A percentile compares a stretch with the other conserved stretches of the same genome.
Evolutionary conservation across 2,888 invertebrate species (phyloP).

Genomic region (Dryocosmus kuriphilus): DNA sequence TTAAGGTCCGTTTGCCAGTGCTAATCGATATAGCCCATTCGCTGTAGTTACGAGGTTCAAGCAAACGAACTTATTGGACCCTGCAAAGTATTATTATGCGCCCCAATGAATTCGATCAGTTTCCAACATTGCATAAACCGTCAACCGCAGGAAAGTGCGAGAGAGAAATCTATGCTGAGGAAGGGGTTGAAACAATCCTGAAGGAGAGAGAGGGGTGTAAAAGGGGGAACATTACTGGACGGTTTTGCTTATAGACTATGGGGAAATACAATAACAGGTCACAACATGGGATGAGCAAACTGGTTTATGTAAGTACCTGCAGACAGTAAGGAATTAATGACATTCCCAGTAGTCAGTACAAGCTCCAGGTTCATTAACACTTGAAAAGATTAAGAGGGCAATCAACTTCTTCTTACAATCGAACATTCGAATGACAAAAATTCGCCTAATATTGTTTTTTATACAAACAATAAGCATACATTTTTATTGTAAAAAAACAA

Average conservation of each 20-base stretch:
- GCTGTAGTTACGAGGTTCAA: conserved; percentile 64
- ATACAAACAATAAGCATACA: too few species aligned
- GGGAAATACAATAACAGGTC: conserved; percentile 1
- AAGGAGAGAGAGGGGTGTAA: neutral
- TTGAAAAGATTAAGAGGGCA: neutral
- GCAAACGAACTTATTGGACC: conserved; percentile 73
- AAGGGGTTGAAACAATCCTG: neutral
- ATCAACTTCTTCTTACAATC: too few species aligned
- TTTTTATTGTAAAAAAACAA: too few species aligned
- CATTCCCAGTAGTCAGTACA: neutral
- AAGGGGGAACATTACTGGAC: conserved; percentile 24
- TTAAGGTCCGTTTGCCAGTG: conserved; percentile 55
- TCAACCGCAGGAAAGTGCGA: conserved; percentile 68
- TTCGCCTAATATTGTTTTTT: too few species aligned
- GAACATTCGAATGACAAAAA: too few species aligned
- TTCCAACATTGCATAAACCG: conserved; percentile 74
- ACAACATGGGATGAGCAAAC: neutral
- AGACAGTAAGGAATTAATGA: neutral
- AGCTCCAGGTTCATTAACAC: neutral
- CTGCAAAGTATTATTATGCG: conserved; percentile 75
- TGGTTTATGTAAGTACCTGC: conserved; percentile 5
- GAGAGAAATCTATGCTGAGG: neutral
- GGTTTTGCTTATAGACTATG: neutral
- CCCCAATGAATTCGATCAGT: conserved; percentile 73
- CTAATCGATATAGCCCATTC: conserved; percentile 68